Base-by-base conservation (phyloP, 2,888 invertebrate genomes). In the Celastrina argiolus region DNA sequence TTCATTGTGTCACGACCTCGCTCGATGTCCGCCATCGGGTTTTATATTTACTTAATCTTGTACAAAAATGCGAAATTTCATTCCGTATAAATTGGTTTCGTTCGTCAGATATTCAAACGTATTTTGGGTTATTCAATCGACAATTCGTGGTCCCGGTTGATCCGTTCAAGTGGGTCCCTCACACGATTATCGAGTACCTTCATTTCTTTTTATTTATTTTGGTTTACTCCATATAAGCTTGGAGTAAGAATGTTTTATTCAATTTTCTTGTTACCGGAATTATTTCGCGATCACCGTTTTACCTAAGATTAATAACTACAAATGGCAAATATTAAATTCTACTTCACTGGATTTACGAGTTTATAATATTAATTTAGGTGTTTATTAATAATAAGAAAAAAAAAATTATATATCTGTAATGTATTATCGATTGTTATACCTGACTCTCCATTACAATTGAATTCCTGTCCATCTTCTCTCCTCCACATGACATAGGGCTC, bases 401-500 rank as follows among this genome's bases (percentile, higher is more conserved):
- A n/a, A n/a, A n/a, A n/a, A n/a, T n/a, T n/a, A n/a, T n/a, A n/a
- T n/a, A n/a, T n/a, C n/a, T n/a, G n/a, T n/a, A n/a, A n/a, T n/a
- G n/a, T n/a, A n/a, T n/a, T n/a, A n/a, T n/a, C 16, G 16, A 18
- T 18, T 45, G 18, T 66, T 39, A 28, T 76, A 97, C 97, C 97
- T 79, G 94, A 94, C 83, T 96, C 96, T n/a, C 96, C 96, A 78
- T 96, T 96, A 86, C 97, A 97, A 83, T 96, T 94, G 88, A 97
- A 97, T 80, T 96, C 96, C 76, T 95, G 95, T 67, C 96, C 96
- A 78, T 97, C 97, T 86, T 97, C 97, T 45, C 97, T 92, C 56
- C 97, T 92, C 97, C 97, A 97, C 95, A 97, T 97, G 74, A 97
- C 97, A 83, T 97, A 97, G 14, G 97, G 97, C 76, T 97, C 96